Percentiles rank a stretch among this genome's conserved stretches.
These are phyloP conservation scores for Hormaphis cornu DNA, from an alignment of 1,140 invertebrate species.

Conservation along the genomic window DNA sequence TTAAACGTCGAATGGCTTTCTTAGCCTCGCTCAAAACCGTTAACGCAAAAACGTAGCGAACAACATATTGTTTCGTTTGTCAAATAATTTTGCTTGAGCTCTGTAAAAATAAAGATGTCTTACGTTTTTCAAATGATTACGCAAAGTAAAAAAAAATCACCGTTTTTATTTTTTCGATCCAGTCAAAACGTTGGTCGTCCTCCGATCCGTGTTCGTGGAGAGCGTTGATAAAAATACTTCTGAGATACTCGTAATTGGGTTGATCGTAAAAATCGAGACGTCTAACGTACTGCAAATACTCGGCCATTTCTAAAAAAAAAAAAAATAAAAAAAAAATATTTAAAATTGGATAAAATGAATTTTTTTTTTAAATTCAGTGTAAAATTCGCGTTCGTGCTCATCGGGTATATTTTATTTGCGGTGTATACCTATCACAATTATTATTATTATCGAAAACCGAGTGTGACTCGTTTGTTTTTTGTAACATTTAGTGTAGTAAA, in stretches of 20 bases:
- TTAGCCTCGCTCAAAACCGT: no score
- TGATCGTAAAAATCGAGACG: slow-evolving; percentile 98
- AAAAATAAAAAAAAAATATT: background rate
- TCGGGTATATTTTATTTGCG: background rate
- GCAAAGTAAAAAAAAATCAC: background rate
- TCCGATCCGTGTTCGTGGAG: slow-evolving; percentile 85
- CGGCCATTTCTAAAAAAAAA: slow-evolving; percentile 67
- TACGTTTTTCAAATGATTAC: background rate
- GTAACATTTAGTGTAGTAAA: no score
- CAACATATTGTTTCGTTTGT: no score
- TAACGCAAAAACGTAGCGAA: no score
- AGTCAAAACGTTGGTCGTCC: slow-evolving; percentile 95
- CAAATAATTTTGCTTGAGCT: no score
- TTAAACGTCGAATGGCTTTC: no score
- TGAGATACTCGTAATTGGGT: slow-evolving; percentile 96
- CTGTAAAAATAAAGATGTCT: no score
- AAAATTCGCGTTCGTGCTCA: background rate
- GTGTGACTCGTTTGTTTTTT: no score
- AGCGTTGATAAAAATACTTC: slow-evolving; percentile 88
- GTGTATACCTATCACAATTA: background rate
- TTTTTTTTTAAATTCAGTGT: background rate
- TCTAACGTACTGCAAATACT: slow-evolving; percentile 92
- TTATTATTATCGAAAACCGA: no score
- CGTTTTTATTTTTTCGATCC: slow-evolving; percentile 70
- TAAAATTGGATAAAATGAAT: background rate